A percentile compares a stretch with the other conserved stretches of the same genome.
Conservation (phyloP, 2,888 invertebrate species). For the Philaethria dido region DNA sequence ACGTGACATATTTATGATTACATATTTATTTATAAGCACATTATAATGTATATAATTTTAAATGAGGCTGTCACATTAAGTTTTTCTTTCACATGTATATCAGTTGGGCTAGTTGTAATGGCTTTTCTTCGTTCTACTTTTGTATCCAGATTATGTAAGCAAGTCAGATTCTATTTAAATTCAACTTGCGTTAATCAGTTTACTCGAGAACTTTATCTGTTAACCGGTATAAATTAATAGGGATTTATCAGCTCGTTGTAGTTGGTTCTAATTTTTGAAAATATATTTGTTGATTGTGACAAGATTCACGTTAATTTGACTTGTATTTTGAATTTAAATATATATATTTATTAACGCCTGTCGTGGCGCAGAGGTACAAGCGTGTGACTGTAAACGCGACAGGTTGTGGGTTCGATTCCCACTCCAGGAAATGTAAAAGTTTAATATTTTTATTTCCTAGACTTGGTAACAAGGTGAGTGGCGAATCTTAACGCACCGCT, state of each 20-base stretch:
- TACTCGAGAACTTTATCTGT: constrained; percentile 46
- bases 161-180: constrained; percentile 50
- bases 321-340: too few relatives aligned
- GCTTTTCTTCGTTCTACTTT: constrained; percentile 53
- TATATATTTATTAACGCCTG: too few relatives aligned
- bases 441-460: too few relatives aligned
- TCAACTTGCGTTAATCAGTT: constrained; percentile 53
- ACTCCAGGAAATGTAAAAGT: too few relatives aligned
- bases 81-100: constrained; percentile 43
- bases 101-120: constrained; percentile 50
- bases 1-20: constrained; percentile 17
- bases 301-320: not conserved
- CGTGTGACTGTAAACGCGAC: too few relatives aligned
- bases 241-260: constrained; percentile 4
- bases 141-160: constrained; percentile 50
- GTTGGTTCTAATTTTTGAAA: not conserved
- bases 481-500: too few relatives aligned
- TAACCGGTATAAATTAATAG: constrained; percentile 33
- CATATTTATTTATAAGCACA: constrained; percentile 6
- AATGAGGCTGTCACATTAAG: constrained; percentile 33
- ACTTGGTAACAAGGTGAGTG: too few relatives aligned
- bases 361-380: too few relatives aligned
- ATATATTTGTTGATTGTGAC: not conserved
- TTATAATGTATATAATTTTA: constrained; percentile 4
- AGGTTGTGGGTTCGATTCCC: too few relatives aligned